phyloP scores from a whole-genome alignment of 53 echinoderm and acorn worm genomes.

The Astropecten irregularis region DNA sequence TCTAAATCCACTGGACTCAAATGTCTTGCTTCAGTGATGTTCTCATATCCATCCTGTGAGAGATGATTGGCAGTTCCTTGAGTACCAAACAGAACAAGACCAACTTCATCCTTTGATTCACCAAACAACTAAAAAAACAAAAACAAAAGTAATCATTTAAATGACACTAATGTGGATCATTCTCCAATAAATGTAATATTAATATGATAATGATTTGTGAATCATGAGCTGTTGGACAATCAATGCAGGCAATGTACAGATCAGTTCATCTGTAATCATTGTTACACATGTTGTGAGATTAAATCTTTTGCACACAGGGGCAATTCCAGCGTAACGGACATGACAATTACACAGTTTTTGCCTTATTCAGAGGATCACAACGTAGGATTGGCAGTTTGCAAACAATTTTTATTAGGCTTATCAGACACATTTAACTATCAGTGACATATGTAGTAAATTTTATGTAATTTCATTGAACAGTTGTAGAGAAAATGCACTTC shows the following conservation, averaged over 20 bases:
- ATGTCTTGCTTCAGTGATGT: slow-evolving; percentile 87
- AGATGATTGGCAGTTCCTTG: slow-evolving; percentile 80
- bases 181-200: not conserved
- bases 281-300: no score
- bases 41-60: slow-evolving; percentile 71
- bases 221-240: not conserved
- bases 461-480: no score
- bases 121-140: slow-evolving; percentile 69
- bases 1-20: slow-evolving; percentile 72
- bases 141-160: not conserved
- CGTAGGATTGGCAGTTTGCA: no score
- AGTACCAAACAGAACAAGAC: slow-evolving; percentile 85
- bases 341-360: no score
- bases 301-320: no score
- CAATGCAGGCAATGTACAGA: not conserved
- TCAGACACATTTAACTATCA: no score
- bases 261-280: no score
- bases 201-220: not conserved
- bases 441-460: no score
- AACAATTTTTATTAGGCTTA: no score
- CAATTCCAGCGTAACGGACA: no score
- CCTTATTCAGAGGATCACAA: no score
- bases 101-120: slow-evolving; percentile 95
- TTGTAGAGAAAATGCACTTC: no score
- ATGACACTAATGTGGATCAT: not conserved